Conservation (phyloP, 2,113 vertebrate species). For the Larimichthys crocea region DNA sequence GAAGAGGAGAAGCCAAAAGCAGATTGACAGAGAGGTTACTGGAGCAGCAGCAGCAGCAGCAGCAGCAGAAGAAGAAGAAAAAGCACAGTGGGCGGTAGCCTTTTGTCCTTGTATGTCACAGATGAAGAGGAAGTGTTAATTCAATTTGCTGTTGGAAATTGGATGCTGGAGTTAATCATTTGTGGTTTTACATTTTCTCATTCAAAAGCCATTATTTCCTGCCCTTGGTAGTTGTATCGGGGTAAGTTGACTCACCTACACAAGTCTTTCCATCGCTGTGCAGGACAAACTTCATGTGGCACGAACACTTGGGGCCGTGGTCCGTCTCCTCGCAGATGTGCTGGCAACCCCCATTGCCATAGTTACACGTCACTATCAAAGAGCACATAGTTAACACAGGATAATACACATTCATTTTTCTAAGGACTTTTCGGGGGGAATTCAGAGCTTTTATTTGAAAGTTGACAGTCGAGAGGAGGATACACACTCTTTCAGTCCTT, state of each 20-base stretch:
- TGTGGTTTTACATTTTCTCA: constrained; percentile 18
- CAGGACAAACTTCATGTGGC: constrained; percentile 96
- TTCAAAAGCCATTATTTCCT: constrained; percentile 29
- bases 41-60: constrained; percentile 57
- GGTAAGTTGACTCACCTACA: constrained; percentile 91
- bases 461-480: not conserved
- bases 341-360: constrained; percentile 97
- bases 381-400: constrained; percentile 27
- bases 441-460: not conserved
- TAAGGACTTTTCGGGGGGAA: not conserved
- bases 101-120: constrained; percentile 82
- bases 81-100: constrained; percentile 65
- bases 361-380: constrained; percentile 96
- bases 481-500: not conserved
- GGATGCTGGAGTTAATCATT: constrained; percentile 23
- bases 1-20: constrained; percentile 60
- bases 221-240: constrained; percentile 19
- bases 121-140: constrained; percentile 52
- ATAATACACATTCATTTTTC: not conserved
- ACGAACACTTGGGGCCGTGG: constrained; percentile 94
- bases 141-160: constrained; percentile 46
- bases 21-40: constrained; percentile 68
- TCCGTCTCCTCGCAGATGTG: constrained; percentile 98
- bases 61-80: constrained; percentile 1
- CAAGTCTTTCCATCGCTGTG: constrained; percentile 96